These are phyloP conservation scores for Phylloscopus collybita DNA, from an alignment of 2,797 vertebrate species.

Conservation along the genomic window DNA sequence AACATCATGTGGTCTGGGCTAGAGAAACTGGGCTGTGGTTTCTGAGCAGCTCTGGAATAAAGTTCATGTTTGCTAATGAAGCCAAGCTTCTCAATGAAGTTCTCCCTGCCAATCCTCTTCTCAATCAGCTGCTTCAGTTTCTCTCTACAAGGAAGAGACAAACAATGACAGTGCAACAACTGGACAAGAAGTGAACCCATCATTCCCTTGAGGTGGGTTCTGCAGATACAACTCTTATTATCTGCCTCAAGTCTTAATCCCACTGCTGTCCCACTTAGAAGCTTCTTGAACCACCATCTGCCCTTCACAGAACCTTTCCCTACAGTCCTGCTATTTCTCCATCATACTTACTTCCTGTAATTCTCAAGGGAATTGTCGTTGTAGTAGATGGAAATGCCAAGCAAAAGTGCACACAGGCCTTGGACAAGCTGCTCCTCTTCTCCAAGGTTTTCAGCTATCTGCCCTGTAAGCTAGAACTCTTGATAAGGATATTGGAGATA, in stretches of 20 bases:
- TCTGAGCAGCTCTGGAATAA: slow-evolving; percentile 95
- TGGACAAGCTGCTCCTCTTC: slow-evolving; percentile 97
- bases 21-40: slow-evolving; percentile 92
- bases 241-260: not conserved
- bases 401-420: slow-evolving; percentile 92
- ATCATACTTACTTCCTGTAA: slow-evolving; percentile 89
- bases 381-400: slow-evolving; percentile 97
- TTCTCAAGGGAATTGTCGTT: slow-evolving; percentile 98
- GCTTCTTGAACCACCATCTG: not conserved
- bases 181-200: not conserved
- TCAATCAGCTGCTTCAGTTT: slow-evolving; percentile 98
- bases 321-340: not conserved
- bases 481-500: slow-evolving; percentile 78
- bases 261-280: not conserved
- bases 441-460: slow-evolving; percentile 97
- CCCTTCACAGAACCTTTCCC: not conserved
- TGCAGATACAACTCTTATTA: not conserved
- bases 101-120: slow-evolving; percentile 97
- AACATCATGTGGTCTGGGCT: slow-evolving; percentile 97
- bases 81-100: slow-evolving; percentile 95
- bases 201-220: not conserved
- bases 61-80: slow-evolving; percentile 97
- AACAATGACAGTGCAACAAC: not conserved
- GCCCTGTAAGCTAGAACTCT: slow-evolving; percentile 88
- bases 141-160: slow-evolving; percentile 80